Evolutionary conservation across 64 coral and sea anemone species (phyloP).

Genomic region (Pocillopora damicornis): DNA sequence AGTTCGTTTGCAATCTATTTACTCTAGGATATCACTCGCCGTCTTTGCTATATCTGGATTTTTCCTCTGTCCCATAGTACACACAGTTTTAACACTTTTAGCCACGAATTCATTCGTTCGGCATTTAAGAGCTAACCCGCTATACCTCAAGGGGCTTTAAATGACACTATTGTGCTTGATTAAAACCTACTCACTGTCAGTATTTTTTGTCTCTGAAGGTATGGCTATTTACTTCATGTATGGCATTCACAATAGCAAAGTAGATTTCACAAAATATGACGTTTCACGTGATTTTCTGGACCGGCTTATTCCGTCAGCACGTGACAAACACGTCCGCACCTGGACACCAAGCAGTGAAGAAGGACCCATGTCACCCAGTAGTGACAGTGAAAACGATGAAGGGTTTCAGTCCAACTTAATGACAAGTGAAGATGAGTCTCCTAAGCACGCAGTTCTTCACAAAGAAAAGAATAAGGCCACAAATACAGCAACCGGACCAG

Average conservation of each 20-base stretch:
- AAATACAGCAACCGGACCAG: neutral
- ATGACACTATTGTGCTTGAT: neutral
- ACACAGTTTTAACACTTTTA: too few relatives aligned
- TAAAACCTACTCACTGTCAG: neutral
- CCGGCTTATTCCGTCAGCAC: neutral
- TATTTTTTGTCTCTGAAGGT: conserved; percentile 11
- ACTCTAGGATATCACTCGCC: too few relatives aligned
- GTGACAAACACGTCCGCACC: neutral
- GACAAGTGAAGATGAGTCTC: conserved; percentile 40
- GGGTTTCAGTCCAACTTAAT: conserved; percentile 30
- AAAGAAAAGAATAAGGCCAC: neutral
- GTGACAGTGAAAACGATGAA: conserved; percentile 45
- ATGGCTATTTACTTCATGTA: conserved; percentile 64
- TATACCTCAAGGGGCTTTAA: too few relatives aligned
- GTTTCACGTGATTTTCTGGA: conserved; percentile 22
- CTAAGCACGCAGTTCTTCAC: neutral
- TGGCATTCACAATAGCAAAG: conserved; percentile 47
- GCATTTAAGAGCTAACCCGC: too few relatives aligned
- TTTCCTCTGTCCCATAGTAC: too few relatives aligned
- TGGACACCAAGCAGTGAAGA: conserved; percentile 50
- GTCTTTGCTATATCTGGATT: too few relatives aligned
- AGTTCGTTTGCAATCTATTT: too few relatives aligned
- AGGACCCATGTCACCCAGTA: conserved; percentile 17
- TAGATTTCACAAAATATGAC: neutral
- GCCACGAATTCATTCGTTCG: too few relatives aligned